Evolutionary conservation across 2,888 invertebrate genomes (phyloP), one percentile per base, ranked within the genome.

Genomic region (Sabatieria punctata): DNA sequence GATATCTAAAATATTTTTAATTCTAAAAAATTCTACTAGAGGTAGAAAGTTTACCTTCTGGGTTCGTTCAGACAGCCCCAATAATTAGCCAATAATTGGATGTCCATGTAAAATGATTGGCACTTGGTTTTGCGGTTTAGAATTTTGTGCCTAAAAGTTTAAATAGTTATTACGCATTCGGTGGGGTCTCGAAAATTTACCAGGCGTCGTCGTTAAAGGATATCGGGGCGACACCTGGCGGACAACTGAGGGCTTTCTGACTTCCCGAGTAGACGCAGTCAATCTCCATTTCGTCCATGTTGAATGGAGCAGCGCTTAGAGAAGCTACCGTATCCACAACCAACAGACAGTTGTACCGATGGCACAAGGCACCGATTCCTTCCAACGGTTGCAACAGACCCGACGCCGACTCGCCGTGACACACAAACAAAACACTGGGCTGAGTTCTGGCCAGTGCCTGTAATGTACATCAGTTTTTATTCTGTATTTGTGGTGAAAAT

Each of bases 401-500:
- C 0, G 82, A 82, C 0, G 85, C 84, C 1, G 84, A 84, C 65
- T 89, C 89, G 1, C 84, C 85, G 56, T 88, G 85, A 1, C 80
- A 78, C 21, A 86, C 71, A 63, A 86, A 88, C 43, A 86, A 71
- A 0, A 82, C 73, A 6, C 73, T 68, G 0, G 89, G 88, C 46
- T 72, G 74, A 52, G n/a, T n/a, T n/a, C n/a, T n/a, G n/a, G n/a
- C n/a, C n/a, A n/a, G n/a, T n/a, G n/a, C n/a, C n/a, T n/a, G n/a
- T n/a, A n/a, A n/a, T n/a, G n/a, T n/a, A n/a, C n/a, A n/a, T n/a
- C n/a, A n/a, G n/a, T n/a, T n/a, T n/a, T n/a, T n/a, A n/a, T n/a
- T n/a, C n/a, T n/a, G n/a, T n/a, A n/a, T n/a, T n/a, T n/a, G n/a
- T n/a, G n/a, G n/a, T n/a, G n/a, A n/a, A n/a, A n/a, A n/a, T n/a